Percentiles rank a stretch among this genome's conserved stretches.
phyloP scores from a whole-genome alignment of 2,113 vertebrate genomes.

The Amphiprion percula region DNA sequence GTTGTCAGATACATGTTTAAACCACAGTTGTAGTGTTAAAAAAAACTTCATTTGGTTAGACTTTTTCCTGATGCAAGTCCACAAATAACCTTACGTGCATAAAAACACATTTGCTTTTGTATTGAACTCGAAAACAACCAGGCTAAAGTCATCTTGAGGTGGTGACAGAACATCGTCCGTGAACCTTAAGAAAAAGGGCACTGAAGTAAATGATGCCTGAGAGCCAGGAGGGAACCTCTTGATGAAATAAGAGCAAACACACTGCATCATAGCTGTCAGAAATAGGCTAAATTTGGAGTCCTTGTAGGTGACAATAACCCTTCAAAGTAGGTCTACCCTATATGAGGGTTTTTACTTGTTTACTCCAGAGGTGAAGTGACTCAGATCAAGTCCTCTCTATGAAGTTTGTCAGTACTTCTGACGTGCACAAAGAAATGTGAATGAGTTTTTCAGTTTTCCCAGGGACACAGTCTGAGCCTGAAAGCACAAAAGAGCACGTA shows the following conservation, averaged over 20 bases:
- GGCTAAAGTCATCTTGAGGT: neutral
- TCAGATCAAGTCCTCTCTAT: neutral
- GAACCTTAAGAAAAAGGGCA: slow-evolving; percentile 31
- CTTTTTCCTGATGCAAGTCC: neutral
- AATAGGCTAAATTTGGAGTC: slow-evolving; percentile 28
- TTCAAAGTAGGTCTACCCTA: slow-evolving; percentile 51
- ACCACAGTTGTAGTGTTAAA: neutral
- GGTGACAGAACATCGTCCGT: neutral
- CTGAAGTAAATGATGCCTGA: slow-evolving; percentile 17
- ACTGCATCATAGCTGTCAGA: slow-evolving; percentile 30
- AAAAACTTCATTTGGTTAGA: neutral
- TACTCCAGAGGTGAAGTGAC: slow-evolving; percentile 21
- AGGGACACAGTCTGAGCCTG: slow-evolving; percentile 8
- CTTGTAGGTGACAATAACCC: slow-evolving; percentile 21
- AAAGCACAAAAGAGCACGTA: slow-evolving; percentile 11
- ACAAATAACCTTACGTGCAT: neutral
- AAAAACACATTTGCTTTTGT: neutral
- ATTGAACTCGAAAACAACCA: slow-evolving; percentile 14
- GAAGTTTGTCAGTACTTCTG: slow-evolving; percentile 10
- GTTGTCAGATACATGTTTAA: neutral
- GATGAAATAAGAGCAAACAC: slow-evolving; percentile 16
- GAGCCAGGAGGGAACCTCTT: slow-evolving; percentile 1
- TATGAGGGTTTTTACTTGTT: slow-evolving; percentile 45
- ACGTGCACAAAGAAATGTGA: slow-evolving; percentile 29
- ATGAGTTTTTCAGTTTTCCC: slow-evolving; percentile 38